A percentile compares a stretch with the other conserved stretches of the same genome.
phyloP scores from a whole-genome alignment of 1,140 invertebrate genomes.

The Parapsyche elsis region DNA sequence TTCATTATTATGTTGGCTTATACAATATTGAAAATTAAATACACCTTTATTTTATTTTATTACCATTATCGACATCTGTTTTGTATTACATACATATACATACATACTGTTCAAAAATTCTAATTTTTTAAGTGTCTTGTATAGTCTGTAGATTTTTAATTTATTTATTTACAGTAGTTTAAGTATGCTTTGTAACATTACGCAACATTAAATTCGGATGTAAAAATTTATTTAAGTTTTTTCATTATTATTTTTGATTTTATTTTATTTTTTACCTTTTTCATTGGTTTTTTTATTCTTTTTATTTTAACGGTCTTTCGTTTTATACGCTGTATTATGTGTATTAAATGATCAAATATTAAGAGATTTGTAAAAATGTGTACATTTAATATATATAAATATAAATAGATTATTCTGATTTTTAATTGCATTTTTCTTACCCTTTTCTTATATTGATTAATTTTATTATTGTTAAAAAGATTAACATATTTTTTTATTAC shows the following conservation, averaged over 20 bases:
- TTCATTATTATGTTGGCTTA: neutral
- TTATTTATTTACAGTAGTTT: neutral
- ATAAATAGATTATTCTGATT: constrained; percentile 19
- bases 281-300: neutral
- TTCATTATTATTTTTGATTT: neutral
- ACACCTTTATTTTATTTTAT: neutral
- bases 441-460: neutral
- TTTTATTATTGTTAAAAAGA: no score
- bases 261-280: neutral
- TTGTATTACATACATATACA: neutral
- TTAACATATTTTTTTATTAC: no score
- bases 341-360: neutral
- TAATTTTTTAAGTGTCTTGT: constrained; percentile 2
- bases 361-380: constrained; percentile 1
- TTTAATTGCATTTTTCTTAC: neutral
- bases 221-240: constrained; percentile 2
- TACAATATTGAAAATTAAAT: neutral
- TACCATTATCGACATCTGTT: neutral
- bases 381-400: constrained; percentile 10
- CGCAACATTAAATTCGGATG: neutral
- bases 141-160: constrained; percentile 19
- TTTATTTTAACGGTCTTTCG: neutral
- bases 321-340: neutral
- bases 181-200: constrained; percentile 19
- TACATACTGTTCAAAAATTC: neutral